Conservation (phyloP, 2,888 invertebrate genomes). For the Scaptomyza cyrtandrae region DNA sequence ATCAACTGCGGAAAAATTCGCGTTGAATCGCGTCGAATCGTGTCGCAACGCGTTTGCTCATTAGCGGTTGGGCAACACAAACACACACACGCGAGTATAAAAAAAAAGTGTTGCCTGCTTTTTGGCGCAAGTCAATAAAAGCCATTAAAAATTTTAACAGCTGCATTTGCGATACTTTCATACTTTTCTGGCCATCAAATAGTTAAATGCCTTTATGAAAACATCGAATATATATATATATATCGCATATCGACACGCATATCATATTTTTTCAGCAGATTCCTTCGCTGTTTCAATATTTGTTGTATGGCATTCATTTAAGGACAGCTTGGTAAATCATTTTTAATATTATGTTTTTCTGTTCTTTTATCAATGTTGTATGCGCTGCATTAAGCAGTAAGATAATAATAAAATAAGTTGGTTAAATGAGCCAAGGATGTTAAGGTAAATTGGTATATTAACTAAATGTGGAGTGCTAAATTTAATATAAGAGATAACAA, state of each 20-base stretch:
- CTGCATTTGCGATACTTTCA: constrained; percentile 32
- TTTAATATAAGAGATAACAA: too few relatives aligned
- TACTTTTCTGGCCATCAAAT: constrained; percentile 6
- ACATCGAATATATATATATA: too few relatives aligned
- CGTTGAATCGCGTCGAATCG: constrained; percentile 13
- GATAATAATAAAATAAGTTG: constrained; percentile 4
- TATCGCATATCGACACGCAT: constrained; percentile 5
- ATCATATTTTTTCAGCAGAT: constrained; percentile 2
- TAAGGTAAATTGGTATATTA: background rate
- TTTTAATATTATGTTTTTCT: constrained; percentile 4
- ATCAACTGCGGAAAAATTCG: constrained; percentile 48
- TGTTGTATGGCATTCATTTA: constrained; percentile 17
- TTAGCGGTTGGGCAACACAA: constrained; percentile 50
- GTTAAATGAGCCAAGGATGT: background rate
- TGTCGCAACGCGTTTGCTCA: constrained; percentile 48
- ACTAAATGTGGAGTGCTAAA: too few relatives aligned
- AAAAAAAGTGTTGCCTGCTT: constrained; percentile 57
- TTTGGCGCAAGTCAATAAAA: constrained; percentile 57
- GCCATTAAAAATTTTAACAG: constrained; percentile 45
- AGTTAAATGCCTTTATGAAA: constrained; percentile 20
- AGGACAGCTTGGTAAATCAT: constrained; percentile 1
- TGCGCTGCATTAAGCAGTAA: constrained; percentile 14
- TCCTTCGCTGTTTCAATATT: constrained; percentile 1
- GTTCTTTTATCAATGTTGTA: constrained; percentile 12
- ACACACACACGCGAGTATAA: too few relatives aligned